Percentiles rank a stretch among this genome's conserved stretches.
These are phyloP conservation scores for Steatocranus sp. DNA, from an alignment of 2,797 vertebrate genomes.

Conservation along the genomic window DNA sequence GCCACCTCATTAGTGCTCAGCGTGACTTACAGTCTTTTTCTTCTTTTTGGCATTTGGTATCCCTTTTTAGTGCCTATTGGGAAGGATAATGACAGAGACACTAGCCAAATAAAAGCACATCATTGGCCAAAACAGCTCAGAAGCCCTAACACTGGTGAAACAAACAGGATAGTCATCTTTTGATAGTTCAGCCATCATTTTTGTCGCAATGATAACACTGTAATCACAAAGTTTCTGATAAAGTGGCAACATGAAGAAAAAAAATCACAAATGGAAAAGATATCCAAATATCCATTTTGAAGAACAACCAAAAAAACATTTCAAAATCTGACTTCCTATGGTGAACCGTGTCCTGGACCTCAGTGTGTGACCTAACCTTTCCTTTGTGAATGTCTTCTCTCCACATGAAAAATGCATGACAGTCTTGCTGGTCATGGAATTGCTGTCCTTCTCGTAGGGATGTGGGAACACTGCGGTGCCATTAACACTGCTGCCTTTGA, in stretches of 20 bases:
- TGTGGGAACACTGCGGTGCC: constrained; percentile 1
- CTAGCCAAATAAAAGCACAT: not conserved
- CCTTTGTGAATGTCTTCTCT: not conserved
- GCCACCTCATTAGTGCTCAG: constrained; percentile 2
- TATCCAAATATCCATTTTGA: not conserved
- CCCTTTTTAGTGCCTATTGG: not conserved
- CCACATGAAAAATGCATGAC: constrained; percentile 37
- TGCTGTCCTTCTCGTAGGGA: constrained; percentile 1
- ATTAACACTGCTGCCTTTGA: constrained; percentile 24
- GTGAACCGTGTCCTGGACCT: not conserved
- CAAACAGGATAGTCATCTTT: not conserved
- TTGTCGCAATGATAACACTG: not conserved
- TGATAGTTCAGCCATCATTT: not conserved
- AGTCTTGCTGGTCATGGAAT: not conserved
- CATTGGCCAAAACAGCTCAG: not conserved
- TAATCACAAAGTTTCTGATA: not conserved
- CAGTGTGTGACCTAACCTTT: constrained; percentile 12
- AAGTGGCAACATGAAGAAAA: not conserved
- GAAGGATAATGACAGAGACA: not conserved
- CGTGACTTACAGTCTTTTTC: not conserved
- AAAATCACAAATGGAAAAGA: not conserved
- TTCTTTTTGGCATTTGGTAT: not conserved
- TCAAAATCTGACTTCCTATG: not conserved
- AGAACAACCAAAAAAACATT: not conserved
- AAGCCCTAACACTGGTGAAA: rapidly evolving